Conservation (phyloP, 2,888 invertebrate species). For the Hypomecis punctinalis region DNA sequence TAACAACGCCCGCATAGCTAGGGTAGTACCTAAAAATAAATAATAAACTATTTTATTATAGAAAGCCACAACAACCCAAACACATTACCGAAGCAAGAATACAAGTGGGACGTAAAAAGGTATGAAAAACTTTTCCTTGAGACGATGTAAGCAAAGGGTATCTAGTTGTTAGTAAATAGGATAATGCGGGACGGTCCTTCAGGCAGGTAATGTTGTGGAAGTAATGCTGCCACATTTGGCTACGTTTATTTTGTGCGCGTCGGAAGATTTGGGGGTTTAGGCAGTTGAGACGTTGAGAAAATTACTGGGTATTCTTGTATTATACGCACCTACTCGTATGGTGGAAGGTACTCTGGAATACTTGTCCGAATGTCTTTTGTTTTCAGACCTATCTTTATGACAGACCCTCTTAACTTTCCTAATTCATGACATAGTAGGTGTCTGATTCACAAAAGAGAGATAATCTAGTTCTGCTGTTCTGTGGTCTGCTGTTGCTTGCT, state of each 20-base stretch:
- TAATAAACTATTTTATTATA: background rate
- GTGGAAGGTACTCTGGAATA: too few species aligned
- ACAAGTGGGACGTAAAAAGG: conserved; percentile 33
- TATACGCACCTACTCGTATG: too few species aligned
- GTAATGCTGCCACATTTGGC: conserved; percentile 45
- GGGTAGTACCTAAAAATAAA: too few species aligned
- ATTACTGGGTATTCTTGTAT: conserved; percentile 3
- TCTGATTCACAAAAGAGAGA: too few species aligned
- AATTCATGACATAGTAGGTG: too few species aligned
- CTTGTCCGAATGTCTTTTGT: too few species aligned
- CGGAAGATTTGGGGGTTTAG: conserved; percentile 7
- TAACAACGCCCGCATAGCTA: too few species aligned
- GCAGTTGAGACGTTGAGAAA: conserved; percentile 3
- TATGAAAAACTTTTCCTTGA: conserved; percentile 36
- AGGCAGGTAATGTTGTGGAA: conserved; percentile 52
- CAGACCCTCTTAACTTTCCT: too few species aligned
- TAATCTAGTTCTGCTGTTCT: too few species aligned
- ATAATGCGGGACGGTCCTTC: conserved; percentile 46
- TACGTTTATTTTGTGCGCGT: conserved; percentile 29
- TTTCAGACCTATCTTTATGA: too few species aligned
- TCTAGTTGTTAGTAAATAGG: conserved; percentile 47
- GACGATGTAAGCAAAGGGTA: conserved; percentile 37
- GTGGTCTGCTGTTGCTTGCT: too few species aligned
- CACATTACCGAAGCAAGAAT: conserved; percentile 25
- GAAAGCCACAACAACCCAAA: conserved; percentile 20